Evolutionary conservation across 2,797 vertebrate genomes (phyloP).

Genomic region (Crax fasciolata): DNA sequence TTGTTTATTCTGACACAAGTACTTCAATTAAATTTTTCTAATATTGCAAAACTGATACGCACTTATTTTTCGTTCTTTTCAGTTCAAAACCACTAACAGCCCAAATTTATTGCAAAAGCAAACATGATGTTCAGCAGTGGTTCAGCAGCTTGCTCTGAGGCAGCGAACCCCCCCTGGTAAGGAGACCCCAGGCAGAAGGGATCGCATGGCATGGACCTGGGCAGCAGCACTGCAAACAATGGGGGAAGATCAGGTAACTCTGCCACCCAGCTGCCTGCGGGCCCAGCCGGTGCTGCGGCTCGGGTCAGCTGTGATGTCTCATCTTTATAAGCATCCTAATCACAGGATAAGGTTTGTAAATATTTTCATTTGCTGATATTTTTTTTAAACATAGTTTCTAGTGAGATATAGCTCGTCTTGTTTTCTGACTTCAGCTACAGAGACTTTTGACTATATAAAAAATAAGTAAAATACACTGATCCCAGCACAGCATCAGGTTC

Average conservation of each 20-base stretch:
- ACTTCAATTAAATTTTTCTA: not conserved
- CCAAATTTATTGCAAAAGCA: constrained; percentile 27
- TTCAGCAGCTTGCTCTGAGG: constrained; percentile 43
- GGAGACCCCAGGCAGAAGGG: constrained; percentile 45
- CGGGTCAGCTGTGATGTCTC: not conserved
- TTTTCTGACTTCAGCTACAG: not conserved
- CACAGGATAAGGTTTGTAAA: not conserved
- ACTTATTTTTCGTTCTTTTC: constrained; percentile 21
- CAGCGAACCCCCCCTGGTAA: constrained; percentile 41
- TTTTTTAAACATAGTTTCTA: not conserved
- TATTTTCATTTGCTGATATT: not conserved
- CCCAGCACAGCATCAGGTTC: not conserved
- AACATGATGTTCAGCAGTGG: constrained; percentile 28
- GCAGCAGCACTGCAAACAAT: not conserved
- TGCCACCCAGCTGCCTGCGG: not conserved
- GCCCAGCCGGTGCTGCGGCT: accelerated
- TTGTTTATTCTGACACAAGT: constrained; percentile 39
- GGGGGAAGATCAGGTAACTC: constrained; percentile 36
- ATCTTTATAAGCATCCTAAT: not conserved
- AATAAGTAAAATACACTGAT: not conserved
- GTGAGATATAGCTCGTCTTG: accelerated
- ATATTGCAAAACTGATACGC: not conserved
- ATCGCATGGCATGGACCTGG: constrained; percentile 52
- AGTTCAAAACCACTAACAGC: not conserved
- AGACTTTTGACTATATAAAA: not conserved